Conservation (phyloP, 2,113 vertebrate genomes). For the Eretmochelys imbricata region DNA sequence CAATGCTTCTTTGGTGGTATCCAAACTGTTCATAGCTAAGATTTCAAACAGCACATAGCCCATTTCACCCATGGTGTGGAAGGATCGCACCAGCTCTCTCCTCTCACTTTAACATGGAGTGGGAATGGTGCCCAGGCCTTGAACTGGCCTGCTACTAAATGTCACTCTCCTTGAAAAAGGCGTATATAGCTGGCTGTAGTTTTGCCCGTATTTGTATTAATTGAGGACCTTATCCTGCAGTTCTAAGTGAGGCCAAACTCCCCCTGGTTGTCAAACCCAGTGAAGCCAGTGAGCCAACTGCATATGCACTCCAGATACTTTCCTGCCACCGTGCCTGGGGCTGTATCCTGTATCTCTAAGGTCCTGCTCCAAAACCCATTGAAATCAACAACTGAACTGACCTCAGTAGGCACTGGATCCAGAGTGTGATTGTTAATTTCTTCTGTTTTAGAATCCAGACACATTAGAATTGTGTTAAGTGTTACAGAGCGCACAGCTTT, state of each 20-base stretch:
- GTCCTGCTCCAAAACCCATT: background rate
- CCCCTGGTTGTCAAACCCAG: background rate
- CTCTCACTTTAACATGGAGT: background rate
- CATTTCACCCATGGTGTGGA: background rate
- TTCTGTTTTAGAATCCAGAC: background rate
- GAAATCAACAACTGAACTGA: background rate
- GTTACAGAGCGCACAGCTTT: background rate
- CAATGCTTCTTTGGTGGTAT: background rate
- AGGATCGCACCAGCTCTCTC: background rate
- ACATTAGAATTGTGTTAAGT: background rate
- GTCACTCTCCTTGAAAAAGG: background rate
- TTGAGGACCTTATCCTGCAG: background rate
- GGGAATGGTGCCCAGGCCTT: background rate
- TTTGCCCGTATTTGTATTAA: background rate
- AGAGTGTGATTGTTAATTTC: background rate
- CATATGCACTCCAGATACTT: background rate
- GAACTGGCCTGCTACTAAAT: background rate
- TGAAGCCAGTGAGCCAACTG: background rate
- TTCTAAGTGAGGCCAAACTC: background rate
- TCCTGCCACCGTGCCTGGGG: background rate
- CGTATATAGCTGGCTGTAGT: background rate
- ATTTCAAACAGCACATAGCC: no score
- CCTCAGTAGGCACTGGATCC: background rate
- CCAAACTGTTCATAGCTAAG: background rate
- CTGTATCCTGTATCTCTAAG: background rate